Conservation (phyloP, 2,797 vertebrate species). For the Chelon auratus region DNA sequence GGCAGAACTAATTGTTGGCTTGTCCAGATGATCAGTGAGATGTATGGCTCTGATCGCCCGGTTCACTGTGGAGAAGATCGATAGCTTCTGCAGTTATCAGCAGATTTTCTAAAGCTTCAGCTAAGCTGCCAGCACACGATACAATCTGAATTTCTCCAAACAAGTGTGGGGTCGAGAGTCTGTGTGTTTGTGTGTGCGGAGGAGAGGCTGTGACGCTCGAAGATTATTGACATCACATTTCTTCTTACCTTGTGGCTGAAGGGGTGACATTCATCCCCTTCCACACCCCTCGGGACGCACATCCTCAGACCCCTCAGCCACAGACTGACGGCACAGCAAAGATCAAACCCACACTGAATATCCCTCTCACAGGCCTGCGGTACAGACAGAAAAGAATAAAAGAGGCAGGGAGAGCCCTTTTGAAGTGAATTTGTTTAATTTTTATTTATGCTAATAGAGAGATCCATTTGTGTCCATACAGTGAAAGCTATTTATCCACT, state of each 20-base stretch:
- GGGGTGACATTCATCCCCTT: constrained; percentile 92
- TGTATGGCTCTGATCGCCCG: constrained; percentile 59
- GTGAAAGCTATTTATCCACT: constrained; percentile 36
- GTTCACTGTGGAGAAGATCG: constrained; percentile 61
- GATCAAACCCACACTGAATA: constrained; percentile 87
- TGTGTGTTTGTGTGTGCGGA: constrained; percentile 1
- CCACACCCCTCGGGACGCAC: constrained; percentile 90
- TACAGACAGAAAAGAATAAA: constrained; percentile 14
- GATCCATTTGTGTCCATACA: constrained; percentile 23
- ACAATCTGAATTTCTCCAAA: constrained; percentile 46
- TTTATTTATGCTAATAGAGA: constrained; percentile 29
- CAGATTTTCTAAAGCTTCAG: constrained; percentile 67
- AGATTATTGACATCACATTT: constrained; percentile 36
- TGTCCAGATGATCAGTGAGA: constrained; percentile 62
- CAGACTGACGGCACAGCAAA: constrained; percentile 94
- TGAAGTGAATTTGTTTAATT: constrained; percentile 18
- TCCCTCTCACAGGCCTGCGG: constrained; percentile 91
- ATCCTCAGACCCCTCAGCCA: constrained; percentile 92
- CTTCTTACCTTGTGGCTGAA: constrained; percentile 90
- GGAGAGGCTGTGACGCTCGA: neutral
- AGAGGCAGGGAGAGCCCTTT: constrained; percentile 11
- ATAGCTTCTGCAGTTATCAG: constrained; percentile 77
- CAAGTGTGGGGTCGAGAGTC: constrained; percentile 9
- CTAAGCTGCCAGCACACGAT: constrained; percentile 60
- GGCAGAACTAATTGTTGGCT: constrained; percentile 46